A percentile compares a stretch with the other conserved stretches of the same genome.
Evolutionary conservation across 2,113 vertebrate species (phyloP).

Genomic region (Trematomus loennbergii): DNA sequence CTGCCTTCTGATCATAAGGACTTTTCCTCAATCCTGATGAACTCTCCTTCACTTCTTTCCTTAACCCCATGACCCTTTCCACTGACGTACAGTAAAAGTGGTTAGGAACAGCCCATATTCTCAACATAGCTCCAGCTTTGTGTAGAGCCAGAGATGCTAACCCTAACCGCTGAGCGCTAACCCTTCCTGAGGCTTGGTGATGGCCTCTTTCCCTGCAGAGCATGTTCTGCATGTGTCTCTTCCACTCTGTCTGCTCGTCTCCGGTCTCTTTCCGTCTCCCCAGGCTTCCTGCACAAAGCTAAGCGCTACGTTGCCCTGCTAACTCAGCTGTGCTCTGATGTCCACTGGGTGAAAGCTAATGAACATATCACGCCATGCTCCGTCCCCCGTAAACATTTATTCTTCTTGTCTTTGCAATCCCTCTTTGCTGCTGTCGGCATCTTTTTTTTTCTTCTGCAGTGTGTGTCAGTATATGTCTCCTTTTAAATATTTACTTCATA

Average conservation of each 20-base stretch:
- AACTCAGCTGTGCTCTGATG: conserved; percentile 73
- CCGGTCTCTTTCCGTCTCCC: conserved; percentile 29
- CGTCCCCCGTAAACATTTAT: conserved; percentile 14
- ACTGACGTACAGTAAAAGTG: no score
- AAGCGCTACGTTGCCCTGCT: conserved; percentile 56
- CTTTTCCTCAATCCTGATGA: no score
- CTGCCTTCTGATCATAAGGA: no score
- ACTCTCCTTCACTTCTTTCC: no score
- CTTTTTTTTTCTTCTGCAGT: neutral
- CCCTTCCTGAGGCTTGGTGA: conserved; percentile 16
- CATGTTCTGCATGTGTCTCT: conserved; percentile 53
- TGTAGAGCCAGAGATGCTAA: neutral
- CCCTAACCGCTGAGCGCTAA: neutral
- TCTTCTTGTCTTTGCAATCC: neutral
- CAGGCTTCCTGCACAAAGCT: conserved; percentile 35
- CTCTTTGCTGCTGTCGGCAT: neutral
- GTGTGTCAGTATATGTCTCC: neutral
- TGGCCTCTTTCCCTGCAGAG: neutral
- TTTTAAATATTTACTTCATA: no score
- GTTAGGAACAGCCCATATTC: no score
- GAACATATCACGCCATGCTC: conserved; percentile 58
- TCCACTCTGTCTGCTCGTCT: conserved; percentile 29
- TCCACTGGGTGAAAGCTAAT: conserved; percentile 64
- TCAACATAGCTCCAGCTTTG: neutral
- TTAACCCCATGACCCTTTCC: no score